Percentiles rank a stretch among this genome's conserved stretches.
These are phyloP conservation scores for Acrocephalus arundinaceus DNA, from an alignment of 2,113 vertebrate genomes.

Conservation along the genomic window DNA sequence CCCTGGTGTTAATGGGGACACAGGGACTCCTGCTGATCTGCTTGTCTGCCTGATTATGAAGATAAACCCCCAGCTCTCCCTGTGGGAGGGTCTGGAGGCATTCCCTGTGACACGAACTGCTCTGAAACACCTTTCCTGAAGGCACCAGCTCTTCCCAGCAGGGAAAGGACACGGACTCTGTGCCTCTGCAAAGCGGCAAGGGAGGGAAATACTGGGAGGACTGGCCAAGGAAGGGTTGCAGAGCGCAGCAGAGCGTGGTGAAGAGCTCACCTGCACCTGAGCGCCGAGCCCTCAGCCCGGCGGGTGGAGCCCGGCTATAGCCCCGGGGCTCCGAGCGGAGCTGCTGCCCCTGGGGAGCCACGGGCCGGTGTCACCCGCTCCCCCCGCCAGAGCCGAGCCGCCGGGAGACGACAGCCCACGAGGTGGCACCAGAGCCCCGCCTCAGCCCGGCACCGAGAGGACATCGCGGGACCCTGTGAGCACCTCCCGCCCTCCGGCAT, in stretches of 20 bases:
- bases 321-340: background rate
- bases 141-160: background rate
- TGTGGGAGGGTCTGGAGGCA: background rate
- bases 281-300: background rate
- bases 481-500: accelerated
- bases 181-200: background rate
- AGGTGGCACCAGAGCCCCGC: constrained; percentile 52
- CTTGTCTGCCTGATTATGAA: background rate
- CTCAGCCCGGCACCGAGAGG: background rate
- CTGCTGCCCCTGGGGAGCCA: accelerated
- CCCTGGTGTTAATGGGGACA: background rate
- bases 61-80: background rate
- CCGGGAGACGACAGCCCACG: constrained; percentile 3
- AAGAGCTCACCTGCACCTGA: background rate
- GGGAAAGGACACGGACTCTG: accelerated
- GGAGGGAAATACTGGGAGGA: accelerated
- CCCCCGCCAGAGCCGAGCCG: accelerated
- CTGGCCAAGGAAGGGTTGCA: accelerated
- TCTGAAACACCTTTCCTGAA: background rate
- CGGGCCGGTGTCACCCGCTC: no score
- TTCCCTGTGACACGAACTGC: background rate
- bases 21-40: background rate
- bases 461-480: accelerated
- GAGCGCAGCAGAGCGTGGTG: accelerated
- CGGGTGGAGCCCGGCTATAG: background rate